Conservation (phyloP, 2,888 invertebrate genomes). For the Torymus texanus region DNA sequence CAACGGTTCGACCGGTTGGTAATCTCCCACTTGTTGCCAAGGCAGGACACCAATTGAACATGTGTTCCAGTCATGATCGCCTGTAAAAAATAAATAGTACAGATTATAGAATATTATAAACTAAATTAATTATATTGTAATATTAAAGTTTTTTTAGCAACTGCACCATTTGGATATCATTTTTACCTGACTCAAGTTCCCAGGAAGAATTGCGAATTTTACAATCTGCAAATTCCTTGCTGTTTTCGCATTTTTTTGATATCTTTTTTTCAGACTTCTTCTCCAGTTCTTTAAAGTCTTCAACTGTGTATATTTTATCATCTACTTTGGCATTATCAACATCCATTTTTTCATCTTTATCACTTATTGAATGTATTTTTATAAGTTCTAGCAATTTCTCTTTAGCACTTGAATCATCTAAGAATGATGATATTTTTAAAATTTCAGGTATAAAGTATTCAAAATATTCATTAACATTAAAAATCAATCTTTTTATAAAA, state of each 20-base stretch:
- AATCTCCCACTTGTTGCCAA: conserved; percentile 70
- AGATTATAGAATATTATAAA: conserved; percentile 10
- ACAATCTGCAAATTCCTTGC: conserved; percentile 59
- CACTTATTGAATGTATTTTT: conserved; percentile 67
- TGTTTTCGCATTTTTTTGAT: conserved; percentile 20
- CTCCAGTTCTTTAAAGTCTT: conserved; percentile 72
- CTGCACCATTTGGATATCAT: too few species aligned
- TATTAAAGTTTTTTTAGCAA: too few species aligned
- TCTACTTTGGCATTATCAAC: conserved; percentile 51
- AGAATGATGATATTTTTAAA: conserved; percentile 64
- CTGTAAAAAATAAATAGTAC: conserved; percentile 40
- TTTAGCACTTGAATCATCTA: conserved; percentile 58
- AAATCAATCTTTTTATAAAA: conserved; percentile 63
- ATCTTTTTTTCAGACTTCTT: conserved; percentile 24
- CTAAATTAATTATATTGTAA: too few species aligned
- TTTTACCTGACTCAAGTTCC: conserved; percentile 62
- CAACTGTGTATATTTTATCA: conserved; percentile 74
- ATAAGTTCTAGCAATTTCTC: conserved; percentile 62
- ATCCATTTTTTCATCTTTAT: conserved; percentile 60
- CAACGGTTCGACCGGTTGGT: conserved; percentile 60
- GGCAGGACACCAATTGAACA: conserved; percentile 78
- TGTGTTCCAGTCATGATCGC: conserved; percentile 73
- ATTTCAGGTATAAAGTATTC: conserved; percentile 62
- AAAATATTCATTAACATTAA: conserved; percentile 64
- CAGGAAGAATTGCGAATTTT: conserved; percentile 65